Conservation (phyloP, 1,140 invertebrate genomes). For the Cydia pomonella region DNA sequence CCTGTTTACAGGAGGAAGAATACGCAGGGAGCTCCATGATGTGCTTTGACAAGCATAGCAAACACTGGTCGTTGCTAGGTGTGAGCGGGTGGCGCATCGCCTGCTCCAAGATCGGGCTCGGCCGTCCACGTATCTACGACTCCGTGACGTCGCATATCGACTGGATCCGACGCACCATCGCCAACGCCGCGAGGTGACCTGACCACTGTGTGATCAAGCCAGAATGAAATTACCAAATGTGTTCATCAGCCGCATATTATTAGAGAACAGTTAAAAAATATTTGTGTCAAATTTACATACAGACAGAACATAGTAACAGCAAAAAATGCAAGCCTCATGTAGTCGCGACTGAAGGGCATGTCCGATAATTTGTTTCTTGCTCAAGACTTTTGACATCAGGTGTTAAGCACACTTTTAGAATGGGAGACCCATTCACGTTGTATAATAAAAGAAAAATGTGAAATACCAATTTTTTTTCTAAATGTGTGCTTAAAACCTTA, state of each 20-base stretch:
- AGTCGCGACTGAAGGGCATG: not conserved
- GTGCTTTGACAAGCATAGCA: constrained; percentile 84
- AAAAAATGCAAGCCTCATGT: constrained; percentile 9
- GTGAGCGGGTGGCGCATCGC: constrained; percentile 92
- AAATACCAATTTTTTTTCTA: not conserved
- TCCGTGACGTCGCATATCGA: constrained; percentile 89
- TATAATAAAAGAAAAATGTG: too few relatives aligned
- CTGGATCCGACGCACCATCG: constrained; percentile 88
- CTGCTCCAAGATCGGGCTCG: constrained; percentile 85
- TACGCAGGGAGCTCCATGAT: constrained; percentile 92
- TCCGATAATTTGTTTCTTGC: constrained; percentile 2
- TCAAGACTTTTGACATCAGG: not conserved
- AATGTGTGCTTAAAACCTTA: not conserved
- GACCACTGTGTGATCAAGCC: constrained; percentile 3
- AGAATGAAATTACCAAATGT: constrained; percentile 3
- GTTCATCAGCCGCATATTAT: constrained; percentile 37
- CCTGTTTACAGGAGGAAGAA: constrained; percentile 87
- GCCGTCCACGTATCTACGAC: constrained; percentile 90
- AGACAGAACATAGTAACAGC: too few relatives aligned
- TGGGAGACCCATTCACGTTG: not conserved
- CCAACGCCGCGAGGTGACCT: constrained; percentile 69
- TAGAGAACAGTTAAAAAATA: too few relatives aligned
- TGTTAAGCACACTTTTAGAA: not conserved
- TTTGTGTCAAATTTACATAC: too few relatives aligned
- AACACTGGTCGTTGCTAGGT: constrained; percentile 87